Evolutionary conservation across 2,113 vertebrate species (phyloP).

Genomic region (Leptobrachium leishanense): DNA sequence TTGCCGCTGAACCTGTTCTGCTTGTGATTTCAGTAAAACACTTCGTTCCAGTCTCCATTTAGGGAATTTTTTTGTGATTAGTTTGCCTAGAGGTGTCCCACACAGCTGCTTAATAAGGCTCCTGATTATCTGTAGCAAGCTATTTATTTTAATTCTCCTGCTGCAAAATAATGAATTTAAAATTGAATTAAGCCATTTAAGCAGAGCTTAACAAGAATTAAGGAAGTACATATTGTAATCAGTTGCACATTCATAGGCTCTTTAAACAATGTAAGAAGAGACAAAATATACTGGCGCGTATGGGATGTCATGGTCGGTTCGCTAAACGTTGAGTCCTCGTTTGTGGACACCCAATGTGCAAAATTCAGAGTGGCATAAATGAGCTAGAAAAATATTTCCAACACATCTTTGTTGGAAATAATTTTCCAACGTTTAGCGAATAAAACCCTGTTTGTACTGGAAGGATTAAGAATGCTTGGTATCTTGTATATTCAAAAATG

Average conservation of each 20-base stretch:
- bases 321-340: no score
- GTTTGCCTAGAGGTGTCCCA: conserved; percentile 38
- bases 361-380: no score
- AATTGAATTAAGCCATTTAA: conserved; percentile 32
- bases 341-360: no score
- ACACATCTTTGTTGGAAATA: no score
- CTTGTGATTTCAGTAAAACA: not conserved
- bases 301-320: no score
- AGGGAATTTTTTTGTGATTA: conserved; percentile 30
- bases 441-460: not conserved
- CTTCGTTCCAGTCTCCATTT: not conserved
- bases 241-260: not conserved
- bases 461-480: not conserved
- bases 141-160: conserved; percentile 40
- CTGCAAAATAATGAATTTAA: conserved; percentile 45
- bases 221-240: not conserved
- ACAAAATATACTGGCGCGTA: not conserved
- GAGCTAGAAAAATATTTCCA: no score
- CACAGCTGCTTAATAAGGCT: conserved; percentile 50
- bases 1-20: not conserved
- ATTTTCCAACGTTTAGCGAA: no score
- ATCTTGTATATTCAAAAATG: not conserved
- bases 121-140: conserved; percentile 46
- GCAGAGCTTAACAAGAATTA: conserved; percentile 10
- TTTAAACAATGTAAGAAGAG: not conserved